phyloP scores from a whole-genome alignment of 2,797 vertebrate genomes.

The Betta splendens region DNA sequence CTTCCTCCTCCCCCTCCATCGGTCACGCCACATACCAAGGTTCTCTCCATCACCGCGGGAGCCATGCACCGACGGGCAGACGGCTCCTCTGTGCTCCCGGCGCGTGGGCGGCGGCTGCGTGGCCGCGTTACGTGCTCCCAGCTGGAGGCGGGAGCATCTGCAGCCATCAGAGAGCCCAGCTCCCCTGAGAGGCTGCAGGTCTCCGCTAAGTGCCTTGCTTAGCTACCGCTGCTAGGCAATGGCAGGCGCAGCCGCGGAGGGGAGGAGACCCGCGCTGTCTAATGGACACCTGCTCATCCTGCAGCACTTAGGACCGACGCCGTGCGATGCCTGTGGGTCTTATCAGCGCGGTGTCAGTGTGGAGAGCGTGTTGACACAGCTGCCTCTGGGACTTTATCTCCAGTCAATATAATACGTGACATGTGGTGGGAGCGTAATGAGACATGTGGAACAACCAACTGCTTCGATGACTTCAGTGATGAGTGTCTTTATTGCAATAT shows the following conservation, averaged over 20 bases:
- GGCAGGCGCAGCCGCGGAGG: conserved; percentile 25
- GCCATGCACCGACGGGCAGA: too few relatives aligned
- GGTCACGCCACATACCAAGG: too few relatives aligned
- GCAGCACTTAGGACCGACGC: conserved; percentile 1
- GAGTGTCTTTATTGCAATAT: too few relatives aligned
- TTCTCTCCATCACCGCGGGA: too few relatives aligned
- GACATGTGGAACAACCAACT: not conserved
- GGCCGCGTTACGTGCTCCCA: conserved; percentile 27
- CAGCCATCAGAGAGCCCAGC: conserved; percentile 46
- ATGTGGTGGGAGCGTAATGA: not conserved
- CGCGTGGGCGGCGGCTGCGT: conserved; percentile 29
- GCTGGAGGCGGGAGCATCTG: conserved; percentile 53
- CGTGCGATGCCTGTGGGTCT: conserved; percentile 2
- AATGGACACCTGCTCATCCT: conserved; percentile 34
- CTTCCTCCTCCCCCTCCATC: too few relatives aligned
- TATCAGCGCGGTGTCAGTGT: not conserved
- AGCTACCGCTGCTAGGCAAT: conserved; percentile 75
- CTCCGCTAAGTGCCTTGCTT: conserved; percentile 70
- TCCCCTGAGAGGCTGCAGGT: conserved; percentile 60
- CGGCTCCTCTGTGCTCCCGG: too few relatives aligned
- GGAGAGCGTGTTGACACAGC: conserved; percentile 18
- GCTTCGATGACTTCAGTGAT: too few relatives aligned
- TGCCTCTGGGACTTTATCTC: not conserved
- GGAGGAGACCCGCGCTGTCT: conserved; percentile 26
- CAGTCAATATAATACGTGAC: not conserved